Conservation (phyloP, 2,888 invertebrate species). For the Cremastinae sp. region DNA sequence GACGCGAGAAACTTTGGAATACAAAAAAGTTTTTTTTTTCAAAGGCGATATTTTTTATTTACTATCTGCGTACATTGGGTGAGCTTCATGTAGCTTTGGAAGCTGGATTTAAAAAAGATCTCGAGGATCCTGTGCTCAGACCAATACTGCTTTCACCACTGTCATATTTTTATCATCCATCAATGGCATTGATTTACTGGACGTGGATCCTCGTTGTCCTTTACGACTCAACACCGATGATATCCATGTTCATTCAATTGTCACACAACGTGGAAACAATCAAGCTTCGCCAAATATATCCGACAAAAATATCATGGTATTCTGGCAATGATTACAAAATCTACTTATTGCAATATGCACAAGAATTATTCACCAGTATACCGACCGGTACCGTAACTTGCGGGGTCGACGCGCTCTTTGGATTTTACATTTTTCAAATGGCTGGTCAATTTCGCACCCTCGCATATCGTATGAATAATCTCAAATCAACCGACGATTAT, state of each 20-base stretch:
- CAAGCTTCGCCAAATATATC: slow-evolving; percentile 14
- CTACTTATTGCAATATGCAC: not conserved
- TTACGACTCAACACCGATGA: slow-evolving; percentile 49
- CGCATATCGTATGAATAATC: slow-evolving; percentile 49
- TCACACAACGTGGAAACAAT: slow-evolving; percentile 19
- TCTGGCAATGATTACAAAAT: slow-evolving; percentile 7
- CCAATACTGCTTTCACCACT: slow-evolving; percentile 30
- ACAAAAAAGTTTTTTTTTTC: too few relatives aligned
- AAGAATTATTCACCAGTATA: slow-evolving; percentile 35
- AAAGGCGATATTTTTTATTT: too few relatives aligned
- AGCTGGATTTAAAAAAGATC: slow-evolving; percentile 39
- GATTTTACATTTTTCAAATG: slow-evolving; percentile 68
- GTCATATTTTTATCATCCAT: slow-evolving; percentile 36
- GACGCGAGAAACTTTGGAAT: too few relatives aligned
- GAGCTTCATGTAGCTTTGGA: slow-evolving; percentile 43
- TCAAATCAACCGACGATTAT: slow-evolving; percentile 42
- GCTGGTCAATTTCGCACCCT: slow-evolving; percentile 64
- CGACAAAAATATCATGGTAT: slow-evolving; percentile 47
- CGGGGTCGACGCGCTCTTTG: slow-evolving; percentile 64
- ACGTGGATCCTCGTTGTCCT: slow-evolving; percentile 29
- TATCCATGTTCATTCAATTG: slow-evolving; percentile 49
- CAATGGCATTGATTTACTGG: slow-evolving; percentile 28
- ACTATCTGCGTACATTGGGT: too few relatives aligned
- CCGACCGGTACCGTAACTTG: slow-evolving; percentile 54
- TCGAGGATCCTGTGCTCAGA: slow-evolving; percentile 24